These are phyloP conservation scores for Parauchenoglanis punctatus DNA, from an alignment of 2,797 vertebrate genomes.

Conservation along the genomic window DNA sequence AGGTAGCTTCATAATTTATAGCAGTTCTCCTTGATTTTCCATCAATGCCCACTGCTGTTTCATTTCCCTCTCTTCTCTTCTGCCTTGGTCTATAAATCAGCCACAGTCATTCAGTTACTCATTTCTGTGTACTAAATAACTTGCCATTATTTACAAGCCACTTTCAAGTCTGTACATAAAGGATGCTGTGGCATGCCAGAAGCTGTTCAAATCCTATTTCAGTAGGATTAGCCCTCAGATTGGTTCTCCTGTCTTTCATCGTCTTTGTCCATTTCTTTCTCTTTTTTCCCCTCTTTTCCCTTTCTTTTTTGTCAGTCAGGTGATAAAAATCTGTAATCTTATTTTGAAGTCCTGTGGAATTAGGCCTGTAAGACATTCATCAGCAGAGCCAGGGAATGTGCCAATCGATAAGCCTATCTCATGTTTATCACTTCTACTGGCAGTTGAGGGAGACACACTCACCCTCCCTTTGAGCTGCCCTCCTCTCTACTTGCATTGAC, in stretches of 20 bases:
- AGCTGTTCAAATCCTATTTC: conserved; percentile 53
- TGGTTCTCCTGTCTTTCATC: conserved; percentile 32
- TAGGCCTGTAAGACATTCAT: conserved; percentile 77
- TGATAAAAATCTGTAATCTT: conserved; percentile 80
- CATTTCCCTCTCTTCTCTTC: conserved; percentile 42
- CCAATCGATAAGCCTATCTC: conserved; percentile 71
- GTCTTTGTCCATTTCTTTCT: conserved; percentile 35
- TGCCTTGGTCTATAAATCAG: conserved; percentile 49
- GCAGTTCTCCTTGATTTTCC: conserved; percentile 53
- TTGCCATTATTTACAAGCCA: conserved; percentile 71
- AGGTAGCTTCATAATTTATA: conserved; percentile 54
- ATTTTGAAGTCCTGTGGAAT: conserved; percentile 77
- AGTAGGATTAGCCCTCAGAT: conserved; percentile 59
- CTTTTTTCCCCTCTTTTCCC: conserved; percentile 20
- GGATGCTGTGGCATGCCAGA: neutral
- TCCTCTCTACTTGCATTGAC: conserved; percentile 38
- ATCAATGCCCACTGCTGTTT: conserved; percentile 43
- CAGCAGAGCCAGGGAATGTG: conserved; percentile 71
- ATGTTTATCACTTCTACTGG: conserved; percentile 66
- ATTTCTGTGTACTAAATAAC: conserved; percentile 70
- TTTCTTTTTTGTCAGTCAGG: conserved; percentile 62
- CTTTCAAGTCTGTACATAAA: conserved; percentile 54
- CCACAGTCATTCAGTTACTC: conserved; percentile 63
- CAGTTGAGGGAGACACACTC: conserved; percentile 51
- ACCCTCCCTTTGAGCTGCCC: conserved; percentile 30